Evolutionary conservation across 2,797 vertebrate genomes (phyloP).

Genomic region (Distichodus sexfasciatus): DNA sequence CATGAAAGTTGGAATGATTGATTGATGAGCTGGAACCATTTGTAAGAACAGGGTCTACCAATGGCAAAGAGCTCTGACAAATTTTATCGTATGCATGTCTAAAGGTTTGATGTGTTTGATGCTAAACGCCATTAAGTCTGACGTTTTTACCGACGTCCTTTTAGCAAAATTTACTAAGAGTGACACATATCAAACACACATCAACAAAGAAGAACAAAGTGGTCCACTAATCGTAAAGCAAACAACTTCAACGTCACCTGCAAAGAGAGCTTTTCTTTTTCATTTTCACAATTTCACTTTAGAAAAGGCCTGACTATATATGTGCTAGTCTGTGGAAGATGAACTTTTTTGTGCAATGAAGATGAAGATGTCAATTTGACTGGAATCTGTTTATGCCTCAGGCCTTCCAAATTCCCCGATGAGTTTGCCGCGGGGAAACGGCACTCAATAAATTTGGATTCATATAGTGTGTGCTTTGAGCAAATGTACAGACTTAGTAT

Average conservation of each 20-base stretch:
- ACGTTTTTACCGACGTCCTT: too few species aligned
- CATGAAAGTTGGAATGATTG: too few species aligned
- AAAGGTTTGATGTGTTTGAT: too few species aligned
- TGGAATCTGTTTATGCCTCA: slow-evolving; percentile 5
- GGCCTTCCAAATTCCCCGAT: neutral
- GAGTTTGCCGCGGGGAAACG: neutral
- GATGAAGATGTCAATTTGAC: neutral
- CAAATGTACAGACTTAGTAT: neutral
- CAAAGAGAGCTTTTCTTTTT: too few species aligned
- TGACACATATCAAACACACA: neutral
- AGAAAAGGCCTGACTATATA: too few species aligned
- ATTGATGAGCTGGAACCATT: too few species aligned
- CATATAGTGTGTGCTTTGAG: neutral
- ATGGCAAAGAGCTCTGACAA: too few species aligned
- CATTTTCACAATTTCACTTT: neutral
- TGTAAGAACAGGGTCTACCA: too few species aligned
- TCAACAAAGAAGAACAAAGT: neutral
- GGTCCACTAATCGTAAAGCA: neutral
- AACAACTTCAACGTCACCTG: too few species aligned
- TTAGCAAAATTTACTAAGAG: neutral
- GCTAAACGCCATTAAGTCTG: too few species aligned
- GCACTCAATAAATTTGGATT: neutral
- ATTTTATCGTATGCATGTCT: too few species aligned
- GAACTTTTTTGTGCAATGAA: neutral
- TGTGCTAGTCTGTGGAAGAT: neutral